Conservation (phyloP, 1,140 invertebrate genomes). For the Pentalonia nigronervosa region DNA sequence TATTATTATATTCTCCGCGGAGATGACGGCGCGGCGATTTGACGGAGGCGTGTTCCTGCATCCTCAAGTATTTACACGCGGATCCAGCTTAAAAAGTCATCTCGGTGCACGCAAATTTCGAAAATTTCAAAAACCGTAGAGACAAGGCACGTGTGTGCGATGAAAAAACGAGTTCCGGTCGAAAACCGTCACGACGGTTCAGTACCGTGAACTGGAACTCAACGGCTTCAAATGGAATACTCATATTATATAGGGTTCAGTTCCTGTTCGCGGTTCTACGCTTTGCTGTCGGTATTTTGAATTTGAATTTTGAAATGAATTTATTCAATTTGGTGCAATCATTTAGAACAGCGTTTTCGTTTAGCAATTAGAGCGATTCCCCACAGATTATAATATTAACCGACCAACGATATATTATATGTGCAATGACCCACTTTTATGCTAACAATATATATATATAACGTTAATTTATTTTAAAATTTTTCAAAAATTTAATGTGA, state of each 20-base stretch:
- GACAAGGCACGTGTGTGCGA: too few species aligned
- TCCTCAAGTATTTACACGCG: background rate
- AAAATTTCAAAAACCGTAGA: background rate
- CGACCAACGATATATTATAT: too few species aligned
- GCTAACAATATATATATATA: too few species aligned
- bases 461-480: too few species aligned
- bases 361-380: too few species aligned
- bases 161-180: background rate
- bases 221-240: background rate
- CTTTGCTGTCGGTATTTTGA: background rate
- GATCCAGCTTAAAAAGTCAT: background rate
- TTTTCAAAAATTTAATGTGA: too few species aligned
- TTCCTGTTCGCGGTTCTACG: background rate
- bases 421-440: too few species aligned
- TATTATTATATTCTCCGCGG: slow-evolving; percentile 18
- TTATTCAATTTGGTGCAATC: too few species aligned
- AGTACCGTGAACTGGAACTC: background rate
- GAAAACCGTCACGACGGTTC: background rate
- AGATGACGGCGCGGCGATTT: background rate
- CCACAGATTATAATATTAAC: too few species aligned
- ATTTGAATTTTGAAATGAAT: too few species aligned
- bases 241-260: background rate
- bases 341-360: too few species aligned
- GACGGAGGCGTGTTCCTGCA: background rate
- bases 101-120: background rate